Evolutionary conservation across 1,140 invertebrate species (phyloP).

Genomic region (Sycobia sp.): DNA sequence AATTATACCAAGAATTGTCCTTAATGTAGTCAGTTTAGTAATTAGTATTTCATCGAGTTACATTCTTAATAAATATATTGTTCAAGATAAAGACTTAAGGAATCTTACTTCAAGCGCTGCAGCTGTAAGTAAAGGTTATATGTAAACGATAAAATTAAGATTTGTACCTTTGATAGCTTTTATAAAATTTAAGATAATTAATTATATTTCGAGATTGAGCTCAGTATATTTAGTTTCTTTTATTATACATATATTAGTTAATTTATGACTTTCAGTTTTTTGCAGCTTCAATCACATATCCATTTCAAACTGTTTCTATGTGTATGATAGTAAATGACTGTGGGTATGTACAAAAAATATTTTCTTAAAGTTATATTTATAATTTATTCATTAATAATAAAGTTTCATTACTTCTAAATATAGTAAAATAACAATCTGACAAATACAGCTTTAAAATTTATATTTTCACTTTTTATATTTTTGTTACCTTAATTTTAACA

Average conservation of each 20-base stretch:
- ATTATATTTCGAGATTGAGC: too few relatives aligned
- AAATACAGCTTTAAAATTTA: too few relatives aligned
- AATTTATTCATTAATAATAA: background rate
- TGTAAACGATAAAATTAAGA: too few relatives aligned
- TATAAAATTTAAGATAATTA: too few relatives aligned
- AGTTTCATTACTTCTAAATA: too few relatives aligned
- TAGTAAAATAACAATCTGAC: too few relatives aligned
- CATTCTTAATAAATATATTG: slow-evolving; percentile 77
- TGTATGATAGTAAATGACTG: slow-evolving; percentile 83
- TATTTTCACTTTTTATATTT: too few relatives aligned
- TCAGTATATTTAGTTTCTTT: too few relatives aligned
- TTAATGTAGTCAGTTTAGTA: slow-evolving; percentile 75
- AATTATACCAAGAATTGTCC: slow-evolving; percentile 78
- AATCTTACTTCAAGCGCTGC: slow-evolving; percentile 66
- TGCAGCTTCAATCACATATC: slow-evolving; percentile 81
- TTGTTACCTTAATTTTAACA: too few relatives aligned
- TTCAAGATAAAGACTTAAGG: slow-evolving; percentile 75
- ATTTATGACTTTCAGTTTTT: slow-evolving; percentile 47
- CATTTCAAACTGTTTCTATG: slow-evolving; percentile 85
- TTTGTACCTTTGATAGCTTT: too few relatives aligned
- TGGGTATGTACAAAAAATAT: slow-evolving; percentile 59
- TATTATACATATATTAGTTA: too few relatives aligned
- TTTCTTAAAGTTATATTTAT: background rate
- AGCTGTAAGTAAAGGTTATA: slow-evolving; percentile 61
- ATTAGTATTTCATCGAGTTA: slow-evolving; percentile 77